Base-by-base conservation (phyloP, 2,888 invertebrate genomes). In the Platycnemis pennipes region DNA sequence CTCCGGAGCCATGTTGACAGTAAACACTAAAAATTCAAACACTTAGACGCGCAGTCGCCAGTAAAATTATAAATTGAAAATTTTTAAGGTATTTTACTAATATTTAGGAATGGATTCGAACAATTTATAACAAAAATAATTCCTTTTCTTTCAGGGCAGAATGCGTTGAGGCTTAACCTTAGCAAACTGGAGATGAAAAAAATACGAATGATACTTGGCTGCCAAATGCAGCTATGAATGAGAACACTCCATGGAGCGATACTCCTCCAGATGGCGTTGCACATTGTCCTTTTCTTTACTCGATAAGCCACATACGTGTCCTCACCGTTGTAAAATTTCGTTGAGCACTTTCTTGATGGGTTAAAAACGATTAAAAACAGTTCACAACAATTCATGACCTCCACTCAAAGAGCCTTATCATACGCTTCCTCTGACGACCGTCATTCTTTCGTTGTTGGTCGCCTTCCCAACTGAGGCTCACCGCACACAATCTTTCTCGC, bases 331-430 rank as follows among this genome's bases (percentile, higher is more conserved):
- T 77, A 77, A 63, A 63, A 37, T 45, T 91, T 91, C 63, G n/a
- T 63, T 44, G 63, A 91, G 44, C 91, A 91, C 56, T 69, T 53
- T 37, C 53, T 37, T 91, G 44, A 63, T 44, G 91, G 63, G 56
- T 91, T 49, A 91, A 56, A 91, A 91, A 44, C 37, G 2, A 77
- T 77, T 63, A 16, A 77, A 77, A 77, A 77, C 31, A 31, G 31
- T 77, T 13, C 37, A 37, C 37, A 77, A 2, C 56, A 91, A 31
- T 63, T 63, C 91, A 22, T 44, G 22, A 13, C 22, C 42, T 19
- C 37, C 56, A 22, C 56, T 44, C 26, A 8, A 19, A 31, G 56
- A 31, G 53, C 91, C 91, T 26, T 26, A n/a, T 37, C n/a, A 31
- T 31, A 31, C 31, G 8, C 7, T 31, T 77, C 69, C 69, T 7